phyloP scores from a whole-genome alignment of 2,888 invertebrate species.

The Nipponacmea schrenckii region DNA sequence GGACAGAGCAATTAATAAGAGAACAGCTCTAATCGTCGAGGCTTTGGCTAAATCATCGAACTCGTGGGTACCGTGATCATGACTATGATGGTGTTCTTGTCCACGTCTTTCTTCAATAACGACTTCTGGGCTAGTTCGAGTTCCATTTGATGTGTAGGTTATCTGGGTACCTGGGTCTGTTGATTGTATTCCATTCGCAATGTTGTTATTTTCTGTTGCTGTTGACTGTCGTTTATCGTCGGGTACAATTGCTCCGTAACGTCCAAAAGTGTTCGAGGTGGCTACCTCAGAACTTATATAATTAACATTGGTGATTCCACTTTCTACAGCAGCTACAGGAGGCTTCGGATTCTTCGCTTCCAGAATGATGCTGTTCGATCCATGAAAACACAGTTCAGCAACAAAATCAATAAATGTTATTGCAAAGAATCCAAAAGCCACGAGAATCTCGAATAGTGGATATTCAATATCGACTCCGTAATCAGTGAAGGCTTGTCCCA shows the following conservation, averaged over 20 bases:
- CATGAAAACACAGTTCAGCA: neutral
- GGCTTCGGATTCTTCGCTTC: neutral
- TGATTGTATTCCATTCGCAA: neutral
- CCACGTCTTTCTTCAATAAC: neutral
- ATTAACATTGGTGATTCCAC: neutral
- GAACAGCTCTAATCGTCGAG: constrained; percentile 60
- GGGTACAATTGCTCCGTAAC: too few species aligned
- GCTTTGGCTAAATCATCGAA: neutral
- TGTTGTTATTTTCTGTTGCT: neutral
- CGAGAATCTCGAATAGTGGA: constrained; percentile 60
- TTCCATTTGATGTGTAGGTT: neutral
- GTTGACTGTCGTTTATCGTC: neutral
- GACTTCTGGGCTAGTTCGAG: neutral
- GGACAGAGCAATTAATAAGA: constrained; percentile 71
- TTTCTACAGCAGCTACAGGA: neutral
- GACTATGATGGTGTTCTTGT: neutral
- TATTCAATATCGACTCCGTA: constrained; percentile 29
- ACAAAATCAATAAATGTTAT: constrained; percentile 52
- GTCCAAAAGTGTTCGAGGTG: neutral
- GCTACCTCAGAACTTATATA: neutral
- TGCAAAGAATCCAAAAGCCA: constrained; percentile 60
- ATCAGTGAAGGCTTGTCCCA: constrained; percentile 27
- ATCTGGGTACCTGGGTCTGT: neutral
- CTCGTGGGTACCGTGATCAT: neutral
- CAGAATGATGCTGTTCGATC: neutral